Evolutionary conservation across 2,888 invertebrate species (phyloP).

Genomic region (Halocaridina rubra): DNA sequence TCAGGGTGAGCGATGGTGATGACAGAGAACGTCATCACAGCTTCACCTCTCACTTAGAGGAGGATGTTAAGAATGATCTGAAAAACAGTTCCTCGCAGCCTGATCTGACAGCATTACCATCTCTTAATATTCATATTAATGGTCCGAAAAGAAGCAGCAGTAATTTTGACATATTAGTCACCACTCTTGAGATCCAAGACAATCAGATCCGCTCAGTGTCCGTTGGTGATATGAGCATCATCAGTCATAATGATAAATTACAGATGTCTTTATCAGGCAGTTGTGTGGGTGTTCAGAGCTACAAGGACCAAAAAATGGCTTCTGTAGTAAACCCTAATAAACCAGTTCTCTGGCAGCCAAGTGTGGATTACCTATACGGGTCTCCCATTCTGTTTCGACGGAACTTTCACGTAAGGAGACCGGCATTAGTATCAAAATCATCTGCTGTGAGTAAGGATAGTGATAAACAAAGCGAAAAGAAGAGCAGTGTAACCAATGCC

Average conservation of each 20-base stretch:
- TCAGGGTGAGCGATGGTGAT: too few species aligned
- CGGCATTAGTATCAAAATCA: background rate
- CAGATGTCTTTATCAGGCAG: background rate
- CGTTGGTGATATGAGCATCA: background rate
- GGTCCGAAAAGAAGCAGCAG: background rate
- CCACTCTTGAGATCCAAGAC: background rate
- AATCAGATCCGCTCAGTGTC: background rate
- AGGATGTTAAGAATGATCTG: too few species aligned
- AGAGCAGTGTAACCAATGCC: background rate
- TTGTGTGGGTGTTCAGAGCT: background rate
- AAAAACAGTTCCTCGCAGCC: background rate
- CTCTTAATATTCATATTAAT: background rate
- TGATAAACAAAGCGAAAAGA: background rate
- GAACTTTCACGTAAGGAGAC: background rate
- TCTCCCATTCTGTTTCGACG: background rate
- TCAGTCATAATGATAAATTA: background rate
- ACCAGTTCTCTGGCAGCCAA: background rate
- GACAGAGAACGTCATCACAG: too few species aligned
- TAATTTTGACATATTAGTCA: background rate
- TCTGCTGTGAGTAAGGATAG: background rate
- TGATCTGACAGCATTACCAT: background rate
- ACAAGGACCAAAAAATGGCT: too few species aligned
- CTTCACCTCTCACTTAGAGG: too few species aligned
- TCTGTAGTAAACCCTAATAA: background rate
- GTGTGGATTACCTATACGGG: background rate